These are phyloP conservation scores for Invenusta paracnida DNA, from an alignment of 2,888 invertebrate genomes.

Conservation along the genomic window DNA sequence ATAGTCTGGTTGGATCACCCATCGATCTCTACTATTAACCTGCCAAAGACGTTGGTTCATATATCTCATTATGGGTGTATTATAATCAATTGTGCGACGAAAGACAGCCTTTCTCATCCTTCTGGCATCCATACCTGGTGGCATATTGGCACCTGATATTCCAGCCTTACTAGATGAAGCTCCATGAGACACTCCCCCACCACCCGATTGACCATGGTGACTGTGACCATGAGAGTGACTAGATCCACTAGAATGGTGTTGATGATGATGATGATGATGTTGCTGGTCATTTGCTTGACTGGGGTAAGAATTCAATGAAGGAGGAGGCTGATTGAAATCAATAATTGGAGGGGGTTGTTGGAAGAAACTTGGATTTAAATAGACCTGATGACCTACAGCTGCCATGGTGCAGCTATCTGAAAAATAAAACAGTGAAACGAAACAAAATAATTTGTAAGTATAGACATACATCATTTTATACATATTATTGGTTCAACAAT, in stretches of 20 bases:
- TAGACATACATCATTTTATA: too few species aligned
- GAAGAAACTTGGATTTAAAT: not conserved
- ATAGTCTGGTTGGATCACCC: constrained; percentile 85
- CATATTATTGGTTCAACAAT: too few species aligned
- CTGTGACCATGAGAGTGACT: not conserved
- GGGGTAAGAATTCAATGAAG: not conserved
- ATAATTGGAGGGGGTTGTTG: not conserved
- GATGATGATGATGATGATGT: not conserved
- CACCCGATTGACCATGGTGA: not conserved
- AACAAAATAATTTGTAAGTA: too few species aligned
- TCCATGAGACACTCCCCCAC: not conserved
- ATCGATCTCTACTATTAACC: constrained; percentile 79
- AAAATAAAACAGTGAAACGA: not conserved
- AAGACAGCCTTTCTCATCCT: constrained; percentile 78
- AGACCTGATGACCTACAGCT: not conserved
- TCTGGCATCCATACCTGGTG: constrained; percentile 37
- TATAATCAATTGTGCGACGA: constrained; percentile 95
- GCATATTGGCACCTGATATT: not conserved
- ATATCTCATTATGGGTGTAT: constrained; percentile 84
- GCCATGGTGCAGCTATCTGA: not conserved
- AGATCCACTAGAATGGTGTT: not conserved
- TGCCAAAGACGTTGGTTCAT: constrained; percentile 89
- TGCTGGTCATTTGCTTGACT: not conserved
- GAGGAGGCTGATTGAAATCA: not conserved
- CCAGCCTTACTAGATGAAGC: not conserved